A percentile compares a stretch with the other conserved stretches of the same genome.
Evolutionary conservation across 2,888 invertebrate species (phyloP).

Genomic region (Eutolmus rufibarbis): DNA sequence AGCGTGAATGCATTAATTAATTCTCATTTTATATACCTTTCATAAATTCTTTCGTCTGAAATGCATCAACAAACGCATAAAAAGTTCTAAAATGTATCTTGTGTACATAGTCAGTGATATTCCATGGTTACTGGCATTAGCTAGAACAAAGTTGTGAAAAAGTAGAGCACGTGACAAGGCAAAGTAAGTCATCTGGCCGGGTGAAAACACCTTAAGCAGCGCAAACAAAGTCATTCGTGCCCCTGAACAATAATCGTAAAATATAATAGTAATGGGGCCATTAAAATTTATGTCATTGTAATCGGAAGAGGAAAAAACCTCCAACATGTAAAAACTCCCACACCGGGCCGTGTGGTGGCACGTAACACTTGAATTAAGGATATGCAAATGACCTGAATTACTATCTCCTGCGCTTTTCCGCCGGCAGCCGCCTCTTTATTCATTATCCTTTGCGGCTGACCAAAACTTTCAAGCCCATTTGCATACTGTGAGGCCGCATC

Average conservation of each 20-base stretch:
- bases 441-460: constrained; percentile 8
- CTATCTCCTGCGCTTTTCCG: constrained; percentile 40
- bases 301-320: constrained; percentile 24
- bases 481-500: neutral
- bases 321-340: neutral
- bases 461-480: neutral
- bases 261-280: constrained; percentile 45
- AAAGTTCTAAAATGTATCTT: neutral
- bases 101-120: neutral
- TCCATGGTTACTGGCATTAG: neutral
- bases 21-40: neutral
- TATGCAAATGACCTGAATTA: constrained; percentile 43
- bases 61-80: neutral
- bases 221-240: constrained; percentile 40
- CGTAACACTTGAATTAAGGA: constrained; percentile 40
- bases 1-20: no score
- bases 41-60: neutral
- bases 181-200: neutral
- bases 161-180: neutral
- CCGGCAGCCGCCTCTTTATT: neutral
- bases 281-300: constrained; percentile 45
- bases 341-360: neutral
- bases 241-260: constrained; percentile 44
- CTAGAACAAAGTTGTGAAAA: neutral
- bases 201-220: neutral